These are phyloP conservation scores for Tor tambroides DNA, from an alignment of 2,113 vertebrate genomes.

Conservation along the genomic window DNA sequence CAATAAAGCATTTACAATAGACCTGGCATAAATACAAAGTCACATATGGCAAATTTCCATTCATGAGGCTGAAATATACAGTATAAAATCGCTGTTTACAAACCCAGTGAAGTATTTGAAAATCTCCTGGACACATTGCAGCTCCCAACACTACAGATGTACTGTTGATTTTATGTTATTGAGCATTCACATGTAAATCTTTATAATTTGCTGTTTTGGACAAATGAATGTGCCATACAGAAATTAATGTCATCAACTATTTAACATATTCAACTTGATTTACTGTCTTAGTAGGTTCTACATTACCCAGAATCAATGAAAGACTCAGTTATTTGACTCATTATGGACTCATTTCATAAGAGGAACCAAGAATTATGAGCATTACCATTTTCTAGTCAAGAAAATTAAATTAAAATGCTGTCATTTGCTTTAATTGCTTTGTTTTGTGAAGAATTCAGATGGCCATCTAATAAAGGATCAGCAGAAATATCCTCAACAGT, in stretches of 20 bases:
- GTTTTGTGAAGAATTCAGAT: neutral
- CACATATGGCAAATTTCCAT: neutral
- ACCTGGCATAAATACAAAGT: neutral
- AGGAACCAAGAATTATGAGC: neutral
- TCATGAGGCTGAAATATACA: neutral
- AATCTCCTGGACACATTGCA: neutral
- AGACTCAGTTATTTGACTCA: neutral
- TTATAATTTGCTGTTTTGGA: neutral
- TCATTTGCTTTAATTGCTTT: neutral
- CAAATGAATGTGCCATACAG: neutral
- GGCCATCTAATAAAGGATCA: neutral
- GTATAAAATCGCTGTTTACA: neutral
- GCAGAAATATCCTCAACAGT: neutral
- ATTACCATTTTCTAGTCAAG: neutral
- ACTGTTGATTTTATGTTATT: too few species aligned
- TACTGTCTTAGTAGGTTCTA: neutral
- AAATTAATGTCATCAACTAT: neutral
- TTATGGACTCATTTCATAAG: neutral
- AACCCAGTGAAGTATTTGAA: neutral
- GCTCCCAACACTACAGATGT: too few species aligned
- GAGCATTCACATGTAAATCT: neutral
- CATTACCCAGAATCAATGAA: neutral
- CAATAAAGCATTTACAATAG: slow-evolving; percentile 18
- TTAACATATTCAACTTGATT: neutral
- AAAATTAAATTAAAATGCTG: neutral